A percentile compares a stretch with the other conserved stretches of the same genome.
Evolutionary conservation across 2,113 vertebrate genomes (phyloP).

Genomic region (Hemichromis elongatus): DNA sequence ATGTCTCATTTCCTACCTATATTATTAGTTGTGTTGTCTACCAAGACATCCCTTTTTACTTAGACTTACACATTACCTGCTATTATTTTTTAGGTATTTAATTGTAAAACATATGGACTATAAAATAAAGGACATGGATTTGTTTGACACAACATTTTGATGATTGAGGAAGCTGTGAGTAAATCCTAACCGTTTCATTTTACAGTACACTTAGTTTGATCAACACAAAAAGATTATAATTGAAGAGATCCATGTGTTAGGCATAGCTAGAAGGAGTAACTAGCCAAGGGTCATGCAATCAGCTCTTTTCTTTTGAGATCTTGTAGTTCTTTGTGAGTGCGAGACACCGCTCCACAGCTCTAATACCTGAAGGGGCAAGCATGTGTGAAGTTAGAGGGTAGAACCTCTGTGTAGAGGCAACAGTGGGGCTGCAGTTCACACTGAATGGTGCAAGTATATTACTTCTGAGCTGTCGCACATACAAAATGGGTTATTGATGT

Average conservation of each 20-base stretch:
- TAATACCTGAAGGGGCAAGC: background rate
- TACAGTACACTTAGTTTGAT: slow-evolving; percentile 9
- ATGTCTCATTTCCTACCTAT: background rate
- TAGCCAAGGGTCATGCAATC: background rate
- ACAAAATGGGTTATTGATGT: background rate
- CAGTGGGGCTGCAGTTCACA: background rate
- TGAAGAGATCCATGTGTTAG: slow-evolving; percentile 14
- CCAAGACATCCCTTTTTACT: background rate
- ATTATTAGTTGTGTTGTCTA: background rate
- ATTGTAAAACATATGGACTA: no score
- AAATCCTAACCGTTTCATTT: background rate
- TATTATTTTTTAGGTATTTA: background rate
- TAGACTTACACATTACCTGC: background rate
- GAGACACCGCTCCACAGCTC: background rate
- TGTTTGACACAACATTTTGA: background rate
- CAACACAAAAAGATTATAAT: slow-evolving; percentile 36
- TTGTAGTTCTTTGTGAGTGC: background rate
- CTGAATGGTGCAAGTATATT: slow-evolving; percentile 5
- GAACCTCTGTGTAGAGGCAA: background rate
- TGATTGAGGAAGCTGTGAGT: background rate
- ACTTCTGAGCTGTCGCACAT: background rate
- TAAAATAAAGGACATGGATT: background rate
- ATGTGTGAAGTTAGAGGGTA: slow-evolving; percentile 20
- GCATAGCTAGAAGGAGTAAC: background rate
- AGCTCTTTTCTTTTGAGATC: background rate